Base-by-base conservation (phyloP, 1,140 invertebrate species). In the Heliothis subflexa region DNA sequence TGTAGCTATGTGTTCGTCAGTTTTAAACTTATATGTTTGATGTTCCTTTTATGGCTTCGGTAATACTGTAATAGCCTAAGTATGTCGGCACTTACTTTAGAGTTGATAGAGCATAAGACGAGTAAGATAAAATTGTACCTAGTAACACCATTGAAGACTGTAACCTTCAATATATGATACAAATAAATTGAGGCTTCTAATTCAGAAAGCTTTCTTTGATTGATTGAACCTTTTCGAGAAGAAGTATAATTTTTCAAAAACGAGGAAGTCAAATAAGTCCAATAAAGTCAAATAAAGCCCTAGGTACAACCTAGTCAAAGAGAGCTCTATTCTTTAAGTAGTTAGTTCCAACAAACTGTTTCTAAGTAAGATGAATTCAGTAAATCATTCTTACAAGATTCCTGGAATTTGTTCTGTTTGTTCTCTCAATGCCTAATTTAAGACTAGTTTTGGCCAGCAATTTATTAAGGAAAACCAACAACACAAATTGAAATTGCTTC, bases 21-120 rank as follows among this genome's bases (percentile, higher is more conserved):
- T 87, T 90, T 88, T 84, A 84, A 88, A 89, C 83, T 90, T 83
- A 72, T 83, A 72, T 54, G 40, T 64, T 62, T 76, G 59, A 76
- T 76, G 61, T 54, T 64, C 21, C 28, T 50, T 76, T 76, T 76
- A 76, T 50, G 49, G 40, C 59, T 64, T 18, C 59, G 33, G 33
- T 64, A 28, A 25, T 72, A 18, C 5, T 40, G 33, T 40, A 3
- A 33, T 33, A 33, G 33, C 33, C 33, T 52, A 50, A 62, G 55
- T 62, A 52, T 64, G 25, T 3, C 57, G 47, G 66, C 66, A 66
- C 62, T 66, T 66, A 21, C 62, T 47, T 66, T 66, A 13, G 13
- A 47, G 62, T 66, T 11, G 40, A 40, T 59, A 71, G 62, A 18
- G 40, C n/a, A 47, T 66, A 13, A 66, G 16, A 47, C n/a, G 12